Evolutionary conservation across 2,797 vertebrate species (phyloP).

Genomic region (Danio tinwini): DNA sequence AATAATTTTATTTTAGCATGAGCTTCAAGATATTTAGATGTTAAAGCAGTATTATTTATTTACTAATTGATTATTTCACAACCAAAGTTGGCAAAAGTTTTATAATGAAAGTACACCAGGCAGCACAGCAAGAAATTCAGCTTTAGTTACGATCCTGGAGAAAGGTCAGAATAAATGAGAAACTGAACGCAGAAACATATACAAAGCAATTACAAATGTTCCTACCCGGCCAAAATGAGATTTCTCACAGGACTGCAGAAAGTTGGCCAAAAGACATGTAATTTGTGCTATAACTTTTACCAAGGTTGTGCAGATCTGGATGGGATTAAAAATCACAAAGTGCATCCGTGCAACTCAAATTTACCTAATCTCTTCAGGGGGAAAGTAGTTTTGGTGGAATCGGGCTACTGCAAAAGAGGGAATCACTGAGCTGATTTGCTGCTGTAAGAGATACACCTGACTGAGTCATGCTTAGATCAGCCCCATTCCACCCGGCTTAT

Average conservation of each 20-base stretch:
- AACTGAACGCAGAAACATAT: neutral
- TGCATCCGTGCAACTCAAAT: neutral
- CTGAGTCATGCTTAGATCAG: neutral
- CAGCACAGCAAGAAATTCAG: neutral
- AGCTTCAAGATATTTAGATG: too few species aligned
- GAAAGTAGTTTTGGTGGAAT: neutral
- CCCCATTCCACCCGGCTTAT: neutral
- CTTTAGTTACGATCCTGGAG: neutral
- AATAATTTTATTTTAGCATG: too few species aligned
- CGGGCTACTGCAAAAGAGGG: neutral
- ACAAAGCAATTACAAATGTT: neutral
- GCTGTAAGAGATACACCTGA: constrained; percentile 29
- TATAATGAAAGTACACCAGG: neutral
- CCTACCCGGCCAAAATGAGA: neutral
- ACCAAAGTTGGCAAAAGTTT: too few species aligned
- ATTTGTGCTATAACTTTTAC: neutral
- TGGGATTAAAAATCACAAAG: neutral
- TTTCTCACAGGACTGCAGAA: neutral
- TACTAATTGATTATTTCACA: neutral
- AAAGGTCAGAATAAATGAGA: neutral
- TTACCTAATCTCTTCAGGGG: neutral
- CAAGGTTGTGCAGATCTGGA: neutral
- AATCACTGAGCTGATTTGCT: neutral
- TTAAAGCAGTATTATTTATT: neutral
- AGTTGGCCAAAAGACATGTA: neutral